These are phyloP conservation scores for Misgurnus mizolepis DNA, from an alignment of 2,113 vertebrate species.

Conservation along the genomic window DNA sequence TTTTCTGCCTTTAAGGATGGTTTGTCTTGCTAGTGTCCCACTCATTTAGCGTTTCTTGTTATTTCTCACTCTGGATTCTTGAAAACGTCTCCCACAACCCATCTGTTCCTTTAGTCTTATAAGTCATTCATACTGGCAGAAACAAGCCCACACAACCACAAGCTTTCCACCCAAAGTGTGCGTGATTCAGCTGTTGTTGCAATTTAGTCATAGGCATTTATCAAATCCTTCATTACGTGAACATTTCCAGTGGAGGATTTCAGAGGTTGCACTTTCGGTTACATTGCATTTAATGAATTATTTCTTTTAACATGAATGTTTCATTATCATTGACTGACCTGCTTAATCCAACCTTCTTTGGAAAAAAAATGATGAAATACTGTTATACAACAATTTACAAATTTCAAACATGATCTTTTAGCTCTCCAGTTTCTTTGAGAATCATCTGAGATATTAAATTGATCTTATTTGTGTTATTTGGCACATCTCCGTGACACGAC, in stretches of 20 bases:
- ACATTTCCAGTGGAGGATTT: neutral
- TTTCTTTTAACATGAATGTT: no score
- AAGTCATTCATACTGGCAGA: conserved; percentile 51
- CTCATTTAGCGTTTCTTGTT: conserved; percentile 33
- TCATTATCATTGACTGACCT: no score
- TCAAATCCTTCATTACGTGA: neutral
- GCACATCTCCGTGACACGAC: conserved; percentile 1
- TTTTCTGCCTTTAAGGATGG: conserved; percentile 40
- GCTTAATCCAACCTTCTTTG: no score
- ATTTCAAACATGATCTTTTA: neutral
- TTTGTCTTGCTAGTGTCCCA: conserved; percentile 32
- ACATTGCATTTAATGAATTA: no score
- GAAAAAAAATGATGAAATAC: no score
- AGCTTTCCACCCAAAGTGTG: conserved; percentile 40
- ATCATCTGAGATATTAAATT: neutral
- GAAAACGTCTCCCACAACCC: conserved; percentile 53
- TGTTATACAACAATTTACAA: neutral
- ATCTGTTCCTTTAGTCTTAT: conserved; percentile 49
- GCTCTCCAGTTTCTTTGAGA: neutral
- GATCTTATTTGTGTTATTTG: conserved; percentile 8
- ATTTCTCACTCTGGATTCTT: conserved; percentile 35
- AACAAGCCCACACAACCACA: conserved; percentile 48
- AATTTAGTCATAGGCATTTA: neutral
- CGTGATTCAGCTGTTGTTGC: conserved; percentile 32
- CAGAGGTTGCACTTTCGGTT: neutral